These are phyloP conservation scores for Tetranychus piercei DNA, from an alignment of 2,888 invertebrate species.

Conservation along the genomic window DNA sequence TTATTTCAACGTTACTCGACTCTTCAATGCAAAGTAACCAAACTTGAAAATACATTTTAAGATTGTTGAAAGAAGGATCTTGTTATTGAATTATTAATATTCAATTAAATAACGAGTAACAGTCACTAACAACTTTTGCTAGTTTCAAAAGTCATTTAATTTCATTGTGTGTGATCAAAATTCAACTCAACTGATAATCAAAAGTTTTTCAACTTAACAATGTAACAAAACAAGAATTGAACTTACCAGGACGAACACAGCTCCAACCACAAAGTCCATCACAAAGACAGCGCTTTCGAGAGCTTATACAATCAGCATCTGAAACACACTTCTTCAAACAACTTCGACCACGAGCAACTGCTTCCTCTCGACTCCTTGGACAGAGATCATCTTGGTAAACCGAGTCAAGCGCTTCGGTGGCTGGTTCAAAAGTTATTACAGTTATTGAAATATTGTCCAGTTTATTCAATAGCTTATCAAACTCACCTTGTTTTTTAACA, in stretches of 20 bases:
- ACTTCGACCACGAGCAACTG: conserved; percentile 41
- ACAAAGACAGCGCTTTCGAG: conserved; percentile 87
- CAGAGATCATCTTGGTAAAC: conserved; percentile 23
- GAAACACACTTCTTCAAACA: conserved; percentile 79
- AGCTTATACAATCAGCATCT: conserved; percentile 87
- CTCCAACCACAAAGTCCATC: conserved; percentile 89
- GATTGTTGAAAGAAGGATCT: no score
- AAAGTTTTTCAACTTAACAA: neutral
- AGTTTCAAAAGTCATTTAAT: no score
- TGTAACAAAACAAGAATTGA: neutral
- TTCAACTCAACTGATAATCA: neutral
- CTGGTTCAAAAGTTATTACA: no score
- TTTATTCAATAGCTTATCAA: no score
- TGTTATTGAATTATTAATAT: neutral
- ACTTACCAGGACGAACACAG: conserved; percentile 81
- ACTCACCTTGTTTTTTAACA: no score
- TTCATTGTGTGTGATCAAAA: neutral
- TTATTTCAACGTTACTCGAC: no score
- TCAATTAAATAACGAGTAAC: no score
- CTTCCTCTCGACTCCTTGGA: conserved; percentile 27
- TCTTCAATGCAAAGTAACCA: neutral
- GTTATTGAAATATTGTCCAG: no score
- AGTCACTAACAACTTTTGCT: no score
- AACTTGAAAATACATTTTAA: neutral
- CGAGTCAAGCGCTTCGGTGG: neutral